Percentiles rank a stretch among this genome's conserved stretches.
Evolutionary conservation across 2,113 vertebrate species (phyloP).

Genomic region (Cisticola juncidis): DNA sequence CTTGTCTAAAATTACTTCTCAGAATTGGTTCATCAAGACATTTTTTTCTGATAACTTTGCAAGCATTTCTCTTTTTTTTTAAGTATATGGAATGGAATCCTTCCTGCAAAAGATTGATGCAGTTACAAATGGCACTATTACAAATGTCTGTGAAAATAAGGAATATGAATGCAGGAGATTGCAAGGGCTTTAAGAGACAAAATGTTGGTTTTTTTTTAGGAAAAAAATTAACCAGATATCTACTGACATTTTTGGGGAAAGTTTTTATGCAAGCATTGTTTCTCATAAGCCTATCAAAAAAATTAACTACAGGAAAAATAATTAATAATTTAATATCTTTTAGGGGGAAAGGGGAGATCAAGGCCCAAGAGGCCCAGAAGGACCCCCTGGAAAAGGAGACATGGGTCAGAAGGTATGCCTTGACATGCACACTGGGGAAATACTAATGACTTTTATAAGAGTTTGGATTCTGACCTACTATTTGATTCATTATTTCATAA

Average conservation of each 20-base stretch:
- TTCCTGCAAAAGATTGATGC: neutral
- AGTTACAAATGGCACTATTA: neutral
- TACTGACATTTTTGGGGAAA: neutral
- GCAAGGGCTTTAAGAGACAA: neutral
- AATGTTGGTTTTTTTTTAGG: neutral
- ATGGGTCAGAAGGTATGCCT: slow-evolving; percentile 63
- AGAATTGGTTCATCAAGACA: neutral
- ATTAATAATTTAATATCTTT: neutral
- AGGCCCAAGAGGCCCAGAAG: slow-evolving; percentile 62
- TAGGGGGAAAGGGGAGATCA: slow-evolving; percentile 81
- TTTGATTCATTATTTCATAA: neutral
- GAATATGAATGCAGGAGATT: neutral
- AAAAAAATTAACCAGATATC: neutral
- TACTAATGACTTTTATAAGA: neutral
- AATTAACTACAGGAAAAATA: neutral
- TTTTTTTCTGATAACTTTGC: neutral
- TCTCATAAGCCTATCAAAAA: neutral
- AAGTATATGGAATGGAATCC: neutral
- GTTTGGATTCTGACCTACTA: neutral
- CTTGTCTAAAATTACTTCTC: neutral
- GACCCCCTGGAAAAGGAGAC: slow-evolving; percentile 51
- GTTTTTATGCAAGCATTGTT: neutral
- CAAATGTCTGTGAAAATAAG: neutral
- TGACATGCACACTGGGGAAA: neutral
- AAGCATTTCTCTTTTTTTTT: neutral